Conservation (phyloP, 1,140 invertebrate species). For the Meteorus sp. region DNA sequence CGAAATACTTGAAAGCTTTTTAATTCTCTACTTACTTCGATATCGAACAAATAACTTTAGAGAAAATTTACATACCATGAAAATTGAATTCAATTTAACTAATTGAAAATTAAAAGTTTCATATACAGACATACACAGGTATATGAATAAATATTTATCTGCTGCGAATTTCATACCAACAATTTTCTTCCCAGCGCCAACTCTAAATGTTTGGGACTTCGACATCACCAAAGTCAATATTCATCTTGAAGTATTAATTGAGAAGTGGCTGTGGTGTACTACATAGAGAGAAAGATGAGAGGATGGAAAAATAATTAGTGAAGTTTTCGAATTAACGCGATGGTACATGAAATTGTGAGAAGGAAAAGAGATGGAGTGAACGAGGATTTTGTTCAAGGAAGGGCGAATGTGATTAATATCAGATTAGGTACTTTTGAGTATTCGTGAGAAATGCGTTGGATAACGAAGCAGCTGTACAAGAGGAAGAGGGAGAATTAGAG, state of each 20-base stretch:
- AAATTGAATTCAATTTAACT: too few relatives aligned
- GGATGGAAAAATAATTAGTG: constrained; percentile 14
- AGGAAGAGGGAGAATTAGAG: not conserved
- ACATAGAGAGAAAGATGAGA: too few relatives aligned
- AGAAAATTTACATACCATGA: too few relatives aligned
- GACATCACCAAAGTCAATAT: not conserved
- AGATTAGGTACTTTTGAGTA: constrained; percentile 11
- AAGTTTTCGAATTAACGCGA: constrained; percentile 19
- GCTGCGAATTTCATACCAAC: too few relatives aligned
- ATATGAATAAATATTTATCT: too few relatives aligned
- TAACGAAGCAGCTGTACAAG: too few relatives aligned
- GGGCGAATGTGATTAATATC: constrained; percentile 16
- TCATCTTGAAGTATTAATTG: constrained; percentile 3
- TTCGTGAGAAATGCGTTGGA: not conserved
- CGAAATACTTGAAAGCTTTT: too few relatives aligned
- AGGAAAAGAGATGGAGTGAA: not conserved
- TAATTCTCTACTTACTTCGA: too few relatives aligned
- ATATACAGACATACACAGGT: too few relatives aligned
- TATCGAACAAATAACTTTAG: too few relatives aligned
- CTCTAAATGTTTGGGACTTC: not conserved
- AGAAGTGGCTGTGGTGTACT: constrained; percentile 6
- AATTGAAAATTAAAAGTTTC: too few relatives aligned
- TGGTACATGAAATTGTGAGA: not conserved
- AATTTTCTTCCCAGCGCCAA: not conserved
- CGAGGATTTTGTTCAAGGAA: too few relatives aligned